phyloP scores from a whole-genome alignment of 2,797 vertebrate species.

The Podargus strigoides region DNA sequence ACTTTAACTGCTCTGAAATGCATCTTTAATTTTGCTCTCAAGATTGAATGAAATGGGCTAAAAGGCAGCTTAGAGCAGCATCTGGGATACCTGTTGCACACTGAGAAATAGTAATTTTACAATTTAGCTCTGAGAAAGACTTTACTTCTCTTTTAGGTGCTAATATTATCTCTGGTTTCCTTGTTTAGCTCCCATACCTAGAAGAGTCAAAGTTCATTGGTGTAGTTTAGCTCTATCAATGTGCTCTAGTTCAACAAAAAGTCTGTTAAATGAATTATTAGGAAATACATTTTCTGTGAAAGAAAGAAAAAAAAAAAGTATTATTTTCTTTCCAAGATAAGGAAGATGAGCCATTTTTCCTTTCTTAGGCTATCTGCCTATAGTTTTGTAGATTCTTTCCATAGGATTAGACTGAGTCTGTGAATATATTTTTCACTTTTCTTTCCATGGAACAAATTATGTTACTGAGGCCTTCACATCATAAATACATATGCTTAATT shows the following conservation, averaged over 20 bases:
- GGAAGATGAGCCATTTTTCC: neutral
- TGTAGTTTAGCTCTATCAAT: neutral
- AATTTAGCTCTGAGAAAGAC: neutral
- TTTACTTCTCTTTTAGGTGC: neutral
- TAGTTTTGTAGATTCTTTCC: neutral
- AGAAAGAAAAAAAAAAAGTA: neutral
- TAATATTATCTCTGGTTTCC: neutral
- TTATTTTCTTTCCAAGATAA: neutral
- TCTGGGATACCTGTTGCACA: neutral
- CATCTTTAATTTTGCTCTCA: neutral
- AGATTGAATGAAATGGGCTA: neutral
- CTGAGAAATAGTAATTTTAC: neutral
- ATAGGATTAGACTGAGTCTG: neutral
- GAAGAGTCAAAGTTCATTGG: neutral
- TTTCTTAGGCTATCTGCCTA: neutral
- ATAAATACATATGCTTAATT: neutral
- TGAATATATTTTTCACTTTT: neutral
- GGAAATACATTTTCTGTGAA: neutral
- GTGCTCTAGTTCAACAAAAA: neutral
- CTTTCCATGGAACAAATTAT: neutral
- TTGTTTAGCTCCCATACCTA: neutral
- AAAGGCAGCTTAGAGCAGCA: neutral
- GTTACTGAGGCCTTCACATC: neutral
- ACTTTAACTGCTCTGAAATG: neutral
- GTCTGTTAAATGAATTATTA: neutral